phyloP scores from a whole-genome alignment of 2,888 invertebrate species.

The Hololepta plana region DNA sequence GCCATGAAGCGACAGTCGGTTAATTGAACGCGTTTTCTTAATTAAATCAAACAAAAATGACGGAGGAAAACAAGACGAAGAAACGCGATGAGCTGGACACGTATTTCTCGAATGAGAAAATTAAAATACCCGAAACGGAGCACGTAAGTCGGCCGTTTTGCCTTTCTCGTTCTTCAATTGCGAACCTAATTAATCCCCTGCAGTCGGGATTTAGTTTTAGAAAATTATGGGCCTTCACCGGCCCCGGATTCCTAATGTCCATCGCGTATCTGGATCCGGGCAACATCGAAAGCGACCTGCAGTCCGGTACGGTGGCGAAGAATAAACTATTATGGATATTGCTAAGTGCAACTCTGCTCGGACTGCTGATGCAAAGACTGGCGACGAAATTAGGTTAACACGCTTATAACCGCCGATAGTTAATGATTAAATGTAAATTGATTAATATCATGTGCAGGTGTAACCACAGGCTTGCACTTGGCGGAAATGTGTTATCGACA shows the following conservation, averaged over 20 bases:
- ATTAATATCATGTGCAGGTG: constrained; percentile 15
- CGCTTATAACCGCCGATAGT: not conserved
- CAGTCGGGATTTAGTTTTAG: constrained; percentile 56
- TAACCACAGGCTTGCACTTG: constrained; percentile 68
- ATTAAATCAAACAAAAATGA: no score
- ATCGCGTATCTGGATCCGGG: constrained; percentile 85
- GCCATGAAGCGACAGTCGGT: no score
- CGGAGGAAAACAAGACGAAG: constrained; percentile 1
- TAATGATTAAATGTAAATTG: not conserved
- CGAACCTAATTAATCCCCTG: constrained; percentile 12
- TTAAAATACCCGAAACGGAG: constrained; percentile 36
- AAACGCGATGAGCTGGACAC: constrained; percentile 24
- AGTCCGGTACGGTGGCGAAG: constrained; percentile 60
- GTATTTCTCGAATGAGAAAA: constrained; percentile 39
- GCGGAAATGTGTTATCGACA: constrained; percentile 63
- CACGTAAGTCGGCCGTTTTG: constrained; percentile 21
- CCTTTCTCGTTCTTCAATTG: constrained; percentile 1
- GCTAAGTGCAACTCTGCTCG: constrained; percentile 63
- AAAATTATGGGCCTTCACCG: constrained; percentile 82
- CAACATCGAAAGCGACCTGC: constrained; percentile 80
- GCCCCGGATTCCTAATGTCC: constrained; percentile 83
- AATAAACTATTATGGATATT: constrained; percentile 75
- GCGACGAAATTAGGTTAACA: constrained; percentile 36
- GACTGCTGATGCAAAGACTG: constrained; percentile 66
- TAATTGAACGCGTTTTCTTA: no score